phyloP scores from a whole-genome alignment of 2,797 vertebrate genomes.

The Ambastaia sidthimunki region DNA sequence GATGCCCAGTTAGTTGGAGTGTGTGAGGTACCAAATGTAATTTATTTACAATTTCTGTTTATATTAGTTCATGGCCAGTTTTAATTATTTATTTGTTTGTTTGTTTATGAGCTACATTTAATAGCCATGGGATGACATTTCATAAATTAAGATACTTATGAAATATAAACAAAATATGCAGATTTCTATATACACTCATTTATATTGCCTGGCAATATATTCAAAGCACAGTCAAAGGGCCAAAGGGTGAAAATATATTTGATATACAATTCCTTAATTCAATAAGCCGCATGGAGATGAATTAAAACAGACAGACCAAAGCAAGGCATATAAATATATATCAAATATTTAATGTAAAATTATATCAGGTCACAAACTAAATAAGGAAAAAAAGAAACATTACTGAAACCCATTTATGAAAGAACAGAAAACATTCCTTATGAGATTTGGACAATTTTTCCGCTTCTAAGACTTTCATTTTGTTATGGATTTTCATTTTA shows the following conservation, averaged over 20 bases:
- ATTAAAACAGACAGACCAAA: neutral
- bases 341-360: neutral
- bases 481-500: slow-evolving; percentile 18
- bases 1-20: slow-evolving; percentile 28
- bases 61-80: neutral
- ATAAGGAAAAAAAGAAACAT: slow-evolving; percentile 13
- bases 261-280: neutral
- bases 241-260: neutral
- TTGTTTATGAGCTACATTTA: neutral
- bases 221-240: neutral
- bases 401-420: neutral
- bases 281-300: neutral
- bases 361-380: neutral
- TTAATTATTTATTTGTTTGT: neutral
- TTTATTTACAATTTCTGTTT: slow-evolving; percentile 19
- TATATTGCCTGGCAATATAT: neutral
- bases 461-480: slow-evolving; percentile 29
- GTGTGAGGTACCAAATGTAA: slow-evolving; percentile 2
- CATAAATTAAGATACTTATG: neutral
- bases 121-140: neutral
- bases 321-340: neutral
- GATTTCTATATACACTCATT: neutral
- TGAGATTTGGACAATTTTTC: slow-evolving; percentile 6
- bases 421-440: neutral
- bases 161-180: neutral